Percentiles rank a stretch among this genome's conserved stretches.
These are phyloP conservation scores for Amphibalanus amphitrite DNA, from an alignment of 1,140 invertebrate species.

Conservation along the genomic window DNA sequence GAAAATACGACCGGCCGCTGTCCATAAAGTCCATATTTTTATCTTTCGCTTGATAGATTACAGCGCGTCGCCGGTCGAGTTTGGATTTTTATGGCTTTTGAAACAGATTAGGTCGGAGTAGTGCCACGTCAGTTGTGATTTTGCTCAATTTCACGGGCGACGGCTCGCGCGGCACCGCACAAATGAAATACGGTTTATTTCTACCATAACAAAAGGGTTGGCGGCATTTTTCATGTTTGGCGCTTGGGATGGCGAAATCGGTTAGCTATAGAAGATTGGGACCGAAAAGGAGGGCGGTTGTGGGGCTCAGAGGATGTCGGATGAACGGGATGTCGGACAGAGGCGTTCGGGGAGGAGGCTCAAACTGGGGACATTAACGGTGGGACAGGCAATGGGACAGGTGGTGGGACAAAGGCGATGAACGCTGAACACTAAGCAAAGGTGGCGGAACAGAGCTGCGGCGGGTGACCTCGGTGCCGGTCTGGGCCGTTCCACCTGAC, in stretches of 20 bases:
- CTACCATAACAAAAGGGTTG: constrained; percentile 1
- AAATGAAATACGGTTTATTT: constrained; percentile 2
- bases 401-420: too few species aligned
- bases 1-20: neutral
- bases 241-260: neutral
- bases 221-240: constrained; percentile 1
- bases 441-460: too few species aligned
- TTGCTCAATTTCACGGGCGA: neutral
- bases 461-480: too few species aligned
- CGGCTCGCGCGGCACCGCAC: neutral
- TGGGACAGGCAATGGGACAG: too few species aligned
- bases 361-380: too few species aligned
- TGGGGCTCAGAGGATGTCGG: neutral
- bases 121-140: neutral
- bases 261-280: neutral
- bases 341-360: too few species aligned
- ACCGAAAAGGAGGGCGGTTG: neutral
- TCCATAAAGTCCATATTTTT: neutral
- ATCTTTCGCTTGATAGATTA: neutral
- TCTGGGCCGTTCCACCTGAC: too few species aligned
- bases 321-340: too few species aligned
- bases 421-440: too few species aligned
- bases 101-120: neutral
- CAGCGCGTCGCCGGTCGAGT: neutral
- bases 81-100: neutral